Conservation (phyloP, 2,888 invertebrate species). For the Mimas tiliae region DNA sequence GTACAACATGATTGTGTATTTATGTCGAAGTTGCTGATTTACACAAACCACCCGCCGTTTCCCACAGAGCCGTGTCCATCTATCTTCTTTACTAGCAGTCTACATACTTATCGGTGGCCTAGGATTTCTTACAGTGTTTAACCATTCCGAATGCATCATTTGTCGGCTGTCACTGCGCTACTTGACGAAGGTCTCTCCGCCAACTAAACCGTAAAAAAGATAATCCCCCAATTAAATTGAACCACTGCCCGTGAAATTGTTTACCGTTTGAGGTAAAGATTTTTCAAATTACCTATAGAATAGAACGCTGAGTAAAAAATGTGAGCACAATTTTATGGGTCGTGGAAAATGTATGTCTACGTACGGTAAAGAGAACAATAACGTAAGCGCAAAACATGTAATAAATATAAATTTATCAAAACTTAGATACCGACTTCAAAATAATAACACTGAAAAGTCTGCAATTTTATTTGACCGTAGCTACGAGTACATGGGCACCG, state of each 20-base stretch:
- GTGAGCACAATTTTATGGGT: conserved; percentile 30
- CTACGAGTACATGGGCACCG: no score
- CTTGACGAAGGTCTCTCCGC: conserved; percentile 72
- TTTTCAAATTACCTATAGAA: conserved; percentile 42
- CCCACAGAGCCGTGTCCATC: conserved; percentile 10
- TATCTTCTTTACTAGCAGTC: conserved; percentile 22
- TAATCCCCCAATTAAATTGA: conserved; percentile 80
- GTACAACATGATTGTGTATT: not conserved
- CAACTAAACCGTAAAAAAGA: conserved; percentile 70
- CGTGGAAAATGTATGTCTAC: conserved; percentile 25
- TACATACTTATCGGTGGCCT: conserved; percentile 38
- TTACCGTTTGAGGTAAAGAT: conserved; percentile 72
- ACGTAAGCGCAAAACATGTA: conserved; percentile 6
- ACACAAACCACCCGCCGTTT: conserved; percentile 19
- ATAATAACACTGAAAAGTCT: no score
- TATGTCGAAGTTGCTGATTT: conserved; percentile 2
- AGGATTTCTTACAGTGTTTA: conserved; percentile 44
- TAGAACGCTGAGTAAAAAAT: conserved; percentile 26
- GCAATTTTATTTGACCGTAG: no score
- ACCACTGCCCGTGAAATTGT: conserved; percentile 80
- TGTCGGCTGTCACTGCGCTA: conserved; percentile 69
- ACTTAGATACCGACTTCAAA: not conserved
- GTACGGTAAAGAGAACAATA: conserved; percentile 10
- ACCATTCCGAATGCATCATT: conserved; percentile 70
- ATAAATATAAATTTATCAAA: not conserved